Percentiles rank a stretch among this genome's conserved stretches.
These are phyloP conservation scores for Calycopis cecrops DNA, from an alignment of 1,140 invertebrate species.

Conservation along the genomic window DNA sequence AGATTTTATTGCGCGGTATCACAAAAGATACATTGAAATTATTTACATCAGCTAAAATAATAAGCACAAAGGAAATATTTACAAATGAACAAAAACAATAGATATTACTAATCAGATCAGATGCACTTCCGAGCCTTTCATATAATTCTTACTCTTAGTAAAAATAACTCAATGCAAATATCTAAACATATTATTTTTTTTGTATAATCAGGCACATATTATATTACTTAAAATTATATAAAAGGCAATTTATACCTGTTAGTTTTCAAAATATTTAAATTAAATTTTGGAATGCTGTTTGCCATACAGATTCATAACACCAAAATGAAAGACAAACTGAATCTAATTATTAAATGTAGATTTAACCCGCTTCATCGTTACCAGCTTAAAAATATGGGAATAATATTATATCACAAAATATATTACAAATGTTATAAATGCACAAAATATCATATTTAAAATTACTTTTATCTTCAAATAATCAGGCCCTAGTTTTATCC, in stretches of 20 bases:
- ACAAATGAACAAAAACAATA: conserved; percentile 20
- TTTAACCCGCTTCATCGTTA: conserved; percentile 16
- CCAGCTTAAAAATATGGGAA: conserved; percentile 19
- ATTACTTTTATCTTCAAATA: neutral
- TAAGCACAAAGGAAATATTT: conserved; percentile 14
- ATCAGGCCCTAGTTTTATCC: too few relatives aligned
- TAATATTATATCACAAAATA: conserved; percentile 19
- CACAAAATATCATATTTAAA: conserved; percentile 16
- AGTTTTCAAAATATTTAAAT: too few relatives aligned
- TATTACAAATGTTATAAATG: conserved; percentile 25
- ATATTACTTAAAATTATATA: neutral
- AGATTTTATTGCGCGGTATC: conserved; percentile 5
- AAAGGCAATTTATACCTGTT: neutral
- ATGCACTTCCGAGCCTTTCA: neutral
- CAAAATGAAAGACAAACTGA: neutral
- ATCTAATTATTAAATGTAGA: conserved; percentile 1
- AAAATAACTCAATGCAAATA: conserved; percentile 1
- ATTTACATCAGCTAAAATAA: conserved; percentile 10
- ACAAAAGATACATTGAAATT: conserved; percentile 11
- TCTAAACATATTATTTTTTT: neutral
- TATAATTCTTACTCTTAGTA: neutral
- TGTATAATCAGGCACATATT: conserved; percentile 9
- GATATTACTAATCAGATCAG: conserved; percentile 20
- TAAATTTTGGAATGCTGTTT: conserved; percentile 23
- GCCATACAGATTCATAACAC: neutral